Conservation (phyloP, 2,888 invertebrate genomes). For the Axea sp. region DNA sequence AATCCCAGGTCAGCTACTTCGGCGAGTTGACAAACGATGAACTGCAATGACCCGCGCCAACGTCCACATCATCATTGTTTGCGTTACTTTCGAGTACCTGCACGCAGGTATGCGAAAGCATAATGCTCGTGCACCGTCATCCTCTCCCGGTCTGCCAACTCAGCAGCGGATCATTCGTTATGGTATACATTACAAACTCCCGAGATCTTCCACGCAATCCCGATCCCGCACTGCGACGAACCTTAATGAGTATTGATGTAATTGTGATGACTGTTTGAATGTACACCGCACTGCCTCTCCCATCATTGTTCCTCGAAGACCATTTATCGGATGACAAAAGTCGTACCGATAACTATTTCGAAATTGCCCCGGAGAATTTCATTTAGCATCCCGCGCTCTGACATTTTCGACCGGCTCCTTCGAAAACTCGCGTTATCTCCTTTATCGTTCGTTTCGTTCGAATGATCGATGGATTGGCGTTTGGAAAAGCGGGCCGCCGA, state of each 20-base stretch:
- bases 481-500: too few relatives aligned
- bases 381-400: too few relatives aligned
- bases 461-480: too few relatives aligned
- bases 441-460: too few relatives aligned
- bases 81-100: slow-evolving; percentile 56
- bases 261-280: slow-evolving; percentile 63
- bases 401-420: too few relatives aligned
- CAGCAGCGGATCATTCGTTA: slow-evolving; percentile 74
- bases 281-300: slow-evolving; percentile 12
- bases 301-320: slow-evolving; percentile 17
- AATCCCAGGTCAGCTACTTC: slow-evolving; percentile 45
- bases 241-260: slow-evolving; percentile 75
- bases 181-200: slow-evolving; percentile 63
- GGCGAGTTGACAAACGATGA: slow-evolving; percentile 55
- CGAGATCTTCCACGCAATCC: slow-evolving; percentile 68
- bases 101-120: slow-evolving; percentile 50
- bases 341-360: neutral
- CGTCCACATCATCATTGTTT: slow-evolving; percentile 55
- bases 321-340: slow-evolving; percentile 27
- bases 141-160: slow-evolving; percentile 67
- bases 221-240: slow-evolving; percentile 70
- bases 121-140: slow-evolving; percentile 51
- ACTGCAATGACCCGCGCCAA: slow-evolving; percentile 51
- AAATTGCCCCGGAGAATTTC: too few relatives aligned
- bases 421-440: too few relatives aligned